Evolutionary conservation across 2,888 invertebrate genomes (phyloP), one percentile per base, ranked within the genome.

Genomic region (Pachymerium ferrugineum): DNA sequence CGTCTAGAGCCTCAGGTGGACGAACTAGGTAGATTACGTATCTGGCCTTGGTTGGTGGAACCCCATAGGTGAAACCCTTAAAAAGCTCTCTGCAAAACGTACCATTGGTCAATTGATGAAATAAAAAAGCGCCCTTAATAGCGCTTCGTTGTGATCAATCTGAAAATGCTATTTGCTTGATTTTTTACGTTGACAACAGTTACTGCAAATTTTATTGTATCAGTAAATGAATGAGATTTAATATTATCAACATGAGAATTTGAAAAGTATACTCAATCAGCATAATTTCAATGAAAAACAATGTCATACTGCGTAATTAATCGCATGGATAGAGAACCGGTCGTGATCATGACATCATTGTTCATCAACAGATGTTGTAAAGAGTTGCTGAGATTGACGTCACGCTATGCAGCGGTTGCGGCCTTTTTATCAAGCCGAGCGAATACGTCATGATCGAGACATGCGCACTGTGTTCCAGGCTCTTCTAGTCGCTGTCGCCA

Each of bases 401-500:
- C 47, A 47, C 47, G 47, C 8, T n/a, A 6, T 19, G 16, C n/a
- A 16, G 16, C n/a, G 47, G 16, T 47, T 47, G 47, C 47, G 47
- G 19, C 47, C 47, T 47, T 47, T 19, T 19, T 47, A 47, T 19
- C 47, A 47, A 47, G 47, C 47, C 47, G 8, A 47, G 47, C 47
- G 16, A 47, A 6, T 47, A 47, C 47, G 47, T 47, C 47, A 47
- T 47, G 4, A 22, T 8, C 16, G 6, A 22, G 47, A n/a, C 47
- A 47, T 47, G 47, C 47, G 47, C 47, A 47, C 8, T 14, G 10
- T 19, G 22, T 10, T 54, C 54, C 25, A 54, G 54, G 54, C 54
- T 54, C 54, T 22, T 22, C 25, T 54, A 54, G 54, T 54, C 54
- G 54, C 54, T 54, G 54, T 54, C 54, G 54, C 54, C 54, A 54